Evolutionary conservation across 2,113 vertebrate genomes (phyloP).

Genomic region (Austrofundulus limnaeus): DNA sequence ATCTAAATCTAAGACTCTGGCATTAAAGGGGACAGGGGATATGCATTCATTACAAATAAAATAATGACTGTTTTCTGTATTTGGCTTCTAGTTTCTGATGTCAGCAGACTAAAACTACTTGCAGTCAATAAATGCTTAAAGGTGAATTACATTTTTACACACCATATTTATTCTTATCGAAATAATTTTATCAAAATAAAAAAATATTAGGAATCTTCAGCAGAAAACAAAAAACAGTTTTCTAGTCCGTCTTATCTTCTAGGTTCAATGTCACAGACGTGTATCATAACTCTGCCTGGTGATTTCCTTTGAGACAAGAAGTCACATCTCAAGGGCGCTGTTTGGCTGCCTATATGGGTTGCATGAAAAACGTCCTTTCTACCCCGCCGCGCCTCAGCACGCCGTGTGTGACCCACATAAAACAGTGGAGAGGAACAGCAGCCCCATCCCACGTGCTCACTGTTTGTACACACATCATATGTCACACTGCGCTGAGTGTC

Average conservation of each 20-base stretch:
- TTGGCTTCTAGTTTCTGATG: too few species aligned
- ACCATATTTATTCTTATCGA: constrained; percentile 20
- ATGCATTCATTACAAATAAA: too few species aligned
- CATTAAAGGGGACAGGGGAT: too few species aligned
- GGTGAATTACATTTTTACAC: background rate
- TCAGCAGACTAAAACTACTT: too few species aligned
- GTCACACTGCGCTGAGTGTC: constrained; percentile 57
- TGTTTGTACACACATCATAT: constrained; percentile 66
- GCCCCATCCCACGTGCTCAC: constrained; percentile 35
- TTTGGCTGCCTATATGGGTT: constrained; percentile 42
- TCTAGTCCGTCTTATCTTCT: constrained; percentile 1
- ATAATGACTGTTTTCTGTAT: too few species aligned
- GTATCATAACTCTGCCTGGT: constrained; percentile 37
- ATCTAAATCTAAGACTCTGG: too few species aligned
- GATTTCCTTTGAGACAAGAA: constrained; percentile 58
- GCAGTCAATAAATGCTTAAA: background rate
- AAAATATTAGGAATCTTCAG: constrained; percentile 5
- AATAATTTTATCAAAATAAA: constrained; percentile 3
- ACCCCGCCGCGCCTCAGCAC: constrained; percentile 10
- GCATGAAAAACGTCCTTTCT: constrained; percentile 58
- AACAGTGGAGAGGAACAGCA: constrained; percentile 48
- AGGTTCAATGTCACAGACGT: constrained; percentile 43
- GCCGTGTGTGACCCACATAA: constrained; percentile 58
- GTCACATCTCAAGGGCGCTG: constrained; percentile 62
- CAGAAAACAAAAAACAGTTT: background rate